Conservation (phyloP, 2,888 invertebrate genomes). For the Diaprepes abbreviatus region DNA sequence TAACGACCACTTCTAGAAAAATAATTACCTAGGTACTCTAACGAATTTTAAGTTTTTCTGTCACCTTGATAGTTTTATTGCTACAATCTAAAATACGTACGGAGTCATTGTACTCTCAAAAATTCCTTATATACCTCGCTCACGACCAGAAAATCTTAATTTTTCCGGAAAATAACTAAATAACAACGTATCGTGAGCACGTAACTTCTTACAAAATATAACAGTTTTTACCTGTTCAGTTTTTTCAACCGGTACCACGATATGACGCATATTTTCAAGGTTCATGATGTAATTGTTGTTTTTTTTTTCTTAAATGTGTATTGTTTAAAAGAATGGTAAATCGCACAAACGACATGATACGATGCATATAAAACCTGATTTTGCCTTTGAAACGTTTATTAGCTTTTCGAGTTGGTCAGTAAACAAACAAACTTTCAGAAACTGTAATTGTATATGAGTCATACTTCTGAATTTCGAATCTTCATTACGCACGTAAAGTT, state of each 20-base stretch:
- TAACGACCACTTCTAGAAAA: no score
- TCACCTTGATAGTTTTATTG: no score
- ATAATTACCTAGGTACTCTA: no score
- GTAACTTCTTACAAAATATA: background rate
- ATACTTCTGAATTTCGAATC: no score
- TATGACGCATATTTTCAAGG: constrained; percentile 4
- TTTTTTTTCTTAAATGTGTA: background rate
- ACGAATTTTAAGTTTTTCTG: no score
- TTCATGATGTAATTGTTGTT: background rate
- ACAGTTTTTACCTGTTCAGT: background rate
- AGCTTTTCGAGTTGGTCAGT: background rate
- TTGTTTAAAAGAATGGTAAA: background rate
- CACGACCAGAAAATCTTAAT: background rate
- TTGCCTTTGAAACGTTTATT: background rate
- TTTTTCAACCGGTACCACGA: background rate
- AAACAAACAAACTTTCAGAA: no score
- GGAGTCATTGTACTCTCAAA: background rate
- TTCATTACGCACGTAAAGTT: no score
- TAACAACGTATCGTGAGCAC: background rate
- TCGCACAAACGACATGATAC: background rate
- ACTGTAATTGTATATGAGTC: no score
- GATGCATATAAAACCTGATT: background rate
- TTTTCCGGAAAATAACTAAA: background rate
- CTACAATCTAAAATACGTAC: no score
- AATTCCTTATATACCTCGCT: background rate